Base-by-base conservation (phyloP, 2,113 vertebrate genomes). In the Ceyx melanurus region DNA sequence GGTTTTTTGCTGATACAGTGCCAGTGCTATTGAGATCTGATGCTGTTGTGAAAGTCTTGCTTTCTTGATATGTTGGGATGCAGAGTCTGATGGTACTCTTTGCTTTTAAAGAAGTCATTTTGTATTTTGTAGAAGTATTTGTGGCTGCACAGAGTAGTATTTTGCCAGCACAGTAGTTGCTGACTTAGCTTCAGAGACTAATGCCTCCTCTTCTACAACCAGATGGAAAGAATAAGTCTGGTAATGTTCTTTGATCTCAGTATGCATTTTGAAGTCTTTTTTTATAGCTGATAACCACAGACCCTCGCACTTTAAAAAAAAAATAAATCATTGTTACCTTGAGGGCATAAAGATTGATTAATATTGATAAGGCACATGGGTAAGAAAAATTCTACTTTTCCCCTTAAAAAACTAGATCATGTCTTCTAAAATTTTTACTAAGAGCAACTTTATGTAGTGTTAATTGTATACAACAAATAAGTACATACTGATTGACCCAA, bases 211-310 rank as follows among this genome's bases (percentile, higher is more conserved):
- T 70, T 80, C 81, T 78, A 72, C 64, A 95, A n/a, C 22, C 66
- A 77, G 33, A 54, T 83, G 75, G 35, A 66, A 87, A 79, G 93
- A 83, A 28, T 42, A 88, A 60, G 46, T 66, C 29, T 8, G 25
- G 10, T 77, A 48, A 62, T 86, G 65, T 37, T 78, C 58, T 88
- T 96, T 93, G 28, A 86, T 85, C 46, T 87, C 20, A 29, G 31
- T 70, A 48, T 89, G 72, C 90, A 54, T 90, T 94, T 94, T 66
- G 77, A 94, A 90, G 48, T 68, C 13, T 58, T 9, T 74, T 74
- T 89, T 93, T 82, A 51, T 33, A 89, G 68, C 70, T 73, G 66
- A 83, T 89, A 45, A 29, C 31, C 82, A 82, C 64, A 79, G 31
- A 66, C 5, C 21, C 50, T 74, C 48, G 46, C 28, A 77, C 33